Percentiles rank a stretch among this genome's conserved stretches.
Conservation (phyloP, 2,888 invertebrate genomes). For the Hylaea fasciaria region DNA sequence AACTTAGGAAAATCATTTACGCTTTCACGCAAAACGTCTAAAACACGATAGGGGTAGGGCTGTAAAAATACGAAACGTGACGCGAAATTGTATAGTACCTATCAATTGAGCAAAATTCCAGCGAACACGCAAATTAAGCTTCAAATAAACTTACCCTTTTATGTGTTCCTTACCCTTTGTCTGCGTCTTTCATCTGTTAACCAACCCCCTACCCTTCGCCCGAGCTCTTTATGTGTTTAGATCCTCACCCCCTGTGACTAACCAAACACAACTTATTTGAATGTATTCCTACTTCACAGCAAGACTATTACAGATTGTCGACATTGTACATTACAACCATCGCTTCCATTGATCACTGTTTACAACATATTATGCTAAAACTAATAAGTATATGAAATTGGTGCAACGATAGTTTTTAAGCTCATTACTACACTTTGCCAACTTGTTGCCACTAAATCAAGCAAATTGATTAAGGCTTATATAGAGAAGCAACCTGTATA, state of each 20-base stretch:
- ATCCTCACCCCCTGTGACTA: conserved; percentile 82
- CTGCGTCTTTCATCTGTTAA: conserved; percentile 92
- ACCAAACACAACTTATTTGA: conserved; percentile 81
- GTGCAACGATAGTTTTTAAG: conserved; percentile 68
- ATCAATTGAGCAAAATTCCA: conserved; percentile 81
- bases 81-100: conserved; percentile 73
- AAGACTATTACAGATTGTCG: conserved; percentile 70
- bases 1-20: conserved; percentile 85
- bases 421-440: conserved; percentile 10
- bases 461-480: conserved; percentile 6
- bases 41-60: conserved; percentile 81
- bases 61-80: conserved; percentile 76
- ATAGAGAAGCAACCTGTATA: conserved; percentile 1
- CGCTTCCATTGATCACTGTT: conserved; percentile 77
- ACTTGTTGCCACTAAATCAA: conserved; percentile 3
- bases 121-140: conserved; percentile 84
- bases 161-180: conserved; percentile 89
- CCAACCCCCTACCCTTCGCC: conserved; percentile 83
- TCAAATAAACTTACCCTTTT: conserved; percentile 85
- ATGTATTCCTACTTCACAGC: conserved; percentile 79
- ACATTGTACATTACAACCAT: conserved; percentile 82
- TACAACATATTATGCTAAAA: conserved; percentile 52
- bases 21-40: conserved; percentile 84
- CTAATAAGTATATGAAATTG: conserved; percentile 72
- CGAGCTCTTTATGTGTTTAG: conserved; percentile 84